Base-by-base conservation (phyloP, 1,140 invertebrate genomes). In the Metaphire vulgaris region DNA sequence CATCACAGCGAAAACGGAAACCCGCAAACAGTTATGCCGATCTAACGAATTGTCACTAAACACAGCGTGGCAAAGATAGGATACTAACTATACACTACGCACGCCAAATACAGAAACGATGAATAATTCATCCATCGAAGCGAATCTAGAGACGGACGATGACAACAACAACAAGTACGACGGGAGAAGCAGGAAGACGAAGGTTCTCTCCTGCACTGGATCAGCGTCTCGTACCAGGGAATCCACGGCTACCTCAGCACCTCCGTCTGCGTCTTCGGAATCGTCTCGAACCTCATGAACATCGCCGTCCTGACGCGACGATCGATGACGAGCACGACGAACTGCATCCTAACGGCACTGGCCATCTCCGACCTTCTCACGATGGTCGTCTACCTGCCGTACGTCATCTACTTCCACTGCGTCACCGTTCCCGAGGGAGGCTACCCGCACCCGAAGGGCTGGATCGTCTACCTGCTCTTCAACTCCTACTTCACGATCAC, bases 271-370 rank as follows among this genome's bases (percentile, higher is more conserved):
- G 84, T 93, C 33, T 93, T 96, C 79, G 95, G 95, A 29, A 92
- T 92, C 56, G 86, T 96, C 72, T 92, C 94, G 14, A 98, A 98
- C 82, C 88, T 92, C 15, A 83, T 96, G 28, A 98, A 96, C 83
- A 92, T 97, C 68, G 90, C 93, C 1, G 94, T 97, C 0, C 85
- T 98, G 34, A 96, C 95, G 0, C 88, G 93, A 41, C 92, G 92
- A 79, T 92, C 94, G 78, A 92, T 95, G 89, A n/a, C 90, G 90
- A 21, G 92, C 6, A 82, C 93, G 0, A 95, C 95, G 72, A 95
- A 95, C 83, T 88, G 91, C 33, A 92, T 95, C 68, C 88, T 96
- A 0, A 96, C 93, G 72, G 90, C 90, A 74, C 86, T 96, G 30
- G 93, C 94, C 0, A 90, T 93, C 0, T 91, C 92, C 0, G 93